These are phyloP conservation scores for Hycleus cichorii DNA, from an alignment of 1,140 invertebrate species.

Conservation along the genomic window DNA sequence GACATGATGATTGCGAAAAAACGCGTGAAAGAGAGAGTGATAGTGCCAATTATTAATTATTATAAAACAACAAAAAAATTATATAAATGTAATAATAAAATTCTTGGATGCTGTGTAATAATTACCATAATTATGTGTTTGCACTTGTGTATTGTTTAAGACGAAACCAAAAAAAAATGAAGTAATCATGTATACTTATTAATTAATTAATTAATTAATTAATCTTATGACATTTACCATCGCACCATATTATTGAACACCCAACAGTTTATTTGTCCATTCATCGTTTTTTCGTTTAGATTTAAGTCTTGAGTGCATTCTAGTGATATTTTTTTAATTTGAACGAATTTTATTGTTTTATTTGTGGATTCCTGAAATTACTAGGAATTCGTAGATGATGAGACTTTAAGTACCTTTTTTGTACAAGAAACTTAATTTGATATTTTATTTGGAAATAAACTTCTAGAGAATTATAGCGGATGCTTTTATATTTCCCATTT, in stretches of 20 bases:
- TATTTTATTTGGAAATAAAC: constrained; percentile 25
- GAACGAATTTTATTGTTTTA: constrained; percentile 12
- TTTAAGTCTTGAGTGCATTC: constrained; percentile 26
- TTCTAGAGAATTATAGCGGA: constrained; percentile 14
- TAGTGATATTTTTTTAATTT: constrained; percentile 18
- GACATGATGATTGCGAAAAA: no score
- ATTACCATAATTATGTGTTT: constrained; percentile 36
- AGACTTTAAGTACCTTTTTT: constrained; percentile 27
- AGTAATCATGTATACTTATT: constrained; percentile 31
- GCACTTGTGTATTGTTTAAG: constrained; percentile 37
- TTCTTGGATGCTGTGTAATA: constrained; percentile 34
- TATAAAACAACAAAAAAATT: constrained; percentile 18
- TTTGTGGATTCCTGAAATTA: constrained; percentile 20
- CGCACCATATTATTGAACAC: constrained; percentile 22
- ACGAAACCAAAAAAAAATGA: no score
- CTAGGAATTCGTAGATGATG: constrained; percentile 24
- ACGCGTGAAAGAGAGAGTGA: constrained; percentile 10
- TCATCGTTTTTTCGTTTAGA: constrained; percentile 26
- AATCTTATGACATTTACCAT: constrained; percentile 31
- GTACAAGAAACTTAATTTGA: constrained; percentile 27
- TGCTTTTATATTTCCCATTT: no score
- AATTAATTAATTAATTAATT: neutral
- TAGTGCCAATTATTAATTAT: constrained; percentile 33
- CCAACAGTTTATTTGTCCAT: constrained; percentile 1
- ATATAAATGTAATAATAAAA: constrained; percentile 12